Conservation (phyloP, 2,113 vertebrate genomes). For the Centropus unirufus region DNA sequence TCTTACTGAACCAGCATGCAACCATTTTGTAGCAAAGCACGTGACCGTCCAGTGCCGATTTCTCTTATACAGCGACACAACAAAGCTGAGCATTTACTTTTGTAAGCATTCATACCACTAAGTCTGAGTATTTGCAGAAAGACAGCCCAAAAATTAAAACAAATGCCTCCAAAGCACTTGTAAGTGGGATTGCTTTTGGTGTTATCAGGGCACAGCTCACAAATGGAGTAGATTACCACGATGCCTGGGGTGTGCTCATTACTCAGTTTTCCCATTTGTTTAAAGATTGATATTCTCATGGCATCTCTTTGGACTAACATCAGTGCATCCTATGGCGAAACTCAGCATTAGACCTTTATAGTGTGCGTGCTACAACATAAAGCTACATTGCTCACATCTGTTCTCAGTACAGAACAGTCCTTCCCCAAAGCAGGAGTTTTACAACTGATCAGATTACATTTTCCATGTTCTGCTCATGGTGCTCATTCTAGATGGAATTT, state of each 20-base stretch:
- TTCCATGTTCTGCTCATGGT: not conserved
- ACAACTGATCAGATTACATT: not conserved
- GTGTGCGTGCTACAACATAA: not conserved
- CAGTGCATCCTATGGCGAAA: not conserved
- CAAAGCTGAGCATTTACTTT: not conserved
- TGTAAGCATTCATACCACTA: not conserved
- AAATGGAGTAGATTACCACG: not conserved
- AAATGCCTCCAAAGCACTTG: not conserved
- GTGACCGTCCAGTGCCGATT: not conserved
- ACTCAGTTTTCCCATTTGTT: not conserved
- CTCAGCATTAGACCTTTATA: not conserved
- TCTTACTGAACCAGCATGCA: not conserved
- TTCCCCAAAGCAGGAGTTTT: not conserved
- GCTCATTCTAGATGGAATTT: not conserved
- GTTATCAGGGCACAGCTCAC: not conserved
- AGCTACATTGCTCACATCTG: conserved; percentile 1
- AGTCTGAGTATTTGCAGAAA: not conserved
- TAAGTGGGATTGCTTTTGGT: not conserved
- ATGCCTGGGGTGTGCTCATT: not conserved
- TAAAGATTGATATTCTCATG: not conserved
- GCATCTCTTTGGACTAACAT: not conserved
- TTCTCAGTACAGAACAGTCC: not conserved
- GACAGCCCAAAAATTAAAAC: not conserved
- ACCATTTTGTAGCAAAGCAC: not conserved
- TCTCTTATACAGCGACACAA: not conserved